Percentiles rank a stretch among this genome's conserved stretches.
These are phyloP conservation scores for Phyllostomus hastatus DNA, from an alignment of 2,113 vertebrate genomes.

Conservation along the genomic window DNA sequence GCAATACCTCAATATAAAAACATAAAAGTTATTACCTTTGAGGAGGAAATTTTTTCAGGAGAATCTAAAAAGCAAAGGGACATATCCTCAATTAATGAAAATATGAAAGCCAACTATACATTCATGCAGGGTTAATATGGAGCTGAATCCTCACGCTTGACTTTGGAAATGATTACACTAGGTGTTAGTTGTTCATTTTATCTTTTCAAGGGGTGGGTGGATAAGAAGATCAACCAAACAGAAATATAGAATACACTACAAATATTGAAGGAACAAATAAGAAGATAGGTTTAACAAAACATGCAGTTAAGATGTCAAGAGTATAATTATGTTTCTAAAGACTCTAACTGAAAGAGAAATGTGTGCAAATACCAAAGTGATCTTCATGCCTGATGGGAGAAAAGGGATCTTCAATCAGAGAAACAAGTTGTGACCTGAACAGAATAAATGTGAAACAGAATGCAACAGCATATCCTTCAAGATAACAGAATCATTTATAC, in stretches of 20 bases:
- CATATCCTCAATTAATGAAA: conserved; percentile 4
- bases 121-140: neutral
- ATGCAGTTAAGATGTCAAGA: conserved; percentile 55
- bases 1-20: conserved; percentile 36
- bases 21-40: conserved; percentile 62
- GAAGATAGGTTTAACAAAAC: neutral
- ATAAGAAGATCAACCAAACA: neutral
- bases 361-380: neutral
- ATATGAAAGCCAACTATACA: neutral
- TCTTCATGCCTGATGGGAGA: neutral
- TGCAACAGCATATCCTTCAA: no score
- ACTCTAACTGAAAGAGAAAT: neutral
- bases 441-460: conserved; percentile 19
- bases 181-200: neutral
- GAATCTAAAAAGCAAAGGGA: conserved; percentile 61
- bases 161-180: neutral
- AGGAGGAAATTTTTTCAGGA: conserved; percentile 21
- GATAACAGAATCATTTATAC: no score
- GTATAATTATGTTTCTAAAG: neutral
- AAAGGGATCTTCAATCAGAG: conserved; percentile 28
- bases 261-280: neutral
- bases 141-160: neutral
- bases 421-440: neutral
- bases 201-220: neutral
- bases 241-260: neutral